Percentiles rank a stretch among this genome's conserved stretches.
Evolutionary conservation across 2,888 invertebrate genomes (phyloP).

Genomic region (Chironomus riparius): DNA sequence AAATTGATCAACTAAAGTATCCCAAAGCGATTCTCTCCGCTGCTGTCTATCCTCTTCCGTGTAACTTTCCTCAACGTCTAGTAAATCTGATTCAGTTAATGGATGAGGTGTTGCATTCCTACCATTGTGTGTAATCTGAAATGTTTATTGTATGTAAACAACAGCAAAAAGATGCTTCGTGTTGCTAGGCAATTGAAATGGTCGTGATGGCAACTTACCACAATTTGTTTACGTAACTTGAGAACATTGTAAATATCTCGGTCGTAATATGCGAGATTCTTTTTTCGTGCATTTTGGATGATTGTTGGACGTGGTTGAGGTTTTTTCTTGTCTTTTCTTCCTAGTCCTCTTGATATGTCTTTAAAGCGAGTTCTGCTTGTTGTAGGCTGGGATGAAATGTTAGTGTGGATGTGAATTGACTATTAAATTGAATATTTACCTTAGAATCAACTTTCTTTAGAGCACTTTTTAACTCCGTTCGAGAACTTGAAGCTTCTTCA

Average conservation of each 20-base stretch:
- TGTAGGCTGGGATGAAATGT: no score
- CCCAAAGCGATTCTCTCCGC: slow-evolving; percentile 3
- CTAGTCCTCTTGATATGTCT: no score
- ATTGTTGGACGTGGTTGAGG: no score
- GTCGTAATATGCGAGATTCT: slow-evolving; percentile 23
- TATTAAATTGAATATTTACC: no score
- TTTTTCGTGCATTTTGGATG: neutral
- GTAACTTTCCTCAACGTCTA: slow-evolving; percentile 9
- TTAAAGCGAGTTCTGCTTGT: no score
- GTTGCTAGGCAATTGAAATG: neutral
- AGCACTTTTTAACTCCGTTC: no score
- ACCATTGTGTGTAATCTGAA: slow-evolving; percentile 5
- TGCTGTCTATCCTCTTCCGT: neutral
- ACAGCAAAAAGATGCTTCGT: neutral
- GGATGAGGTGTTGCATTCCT: slow-evolving; percentile 5
- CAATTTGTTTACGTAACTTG: neutral
- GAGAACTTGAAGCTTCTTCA: no score
- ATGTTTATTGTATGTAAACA: neutral
- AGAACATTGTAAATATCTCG: slow-evolving; percentile 2
- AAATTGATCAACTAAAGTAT: neutral
- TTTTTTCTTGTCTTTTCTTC: no score
- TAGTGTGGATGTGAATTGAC: no score
- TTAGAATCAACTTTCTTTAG: no score
- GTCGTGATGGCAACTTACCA: neutral
- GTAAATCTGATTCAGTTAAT: slow-evolving; percentile 2